phyloP scores from a whole-genome alignment of 2,797 vertebrate species.

The Bovichtus diacanthus region DNA sequence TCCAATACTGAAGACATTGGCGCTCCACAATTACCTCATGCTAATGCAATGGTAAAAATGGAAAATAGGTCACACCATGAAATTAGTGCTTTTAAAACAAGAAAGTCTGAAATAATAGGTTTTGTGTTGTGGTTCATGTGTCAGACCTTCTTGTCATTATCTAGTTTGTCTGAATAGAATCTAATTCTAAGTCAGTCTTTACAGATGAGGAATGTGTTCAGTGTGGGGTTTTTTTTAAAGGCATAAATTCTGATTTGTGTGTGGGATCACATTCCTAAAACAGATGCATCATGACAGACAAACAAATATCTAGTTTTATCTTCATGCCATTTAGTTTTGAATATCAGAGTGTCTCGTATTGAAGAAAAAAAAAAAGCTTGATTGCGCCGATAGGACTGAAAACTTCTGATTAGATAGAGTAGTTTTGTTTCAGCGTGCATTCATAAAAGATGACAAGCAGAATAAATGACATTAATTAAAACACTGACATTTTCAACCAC shows the following conservation, averaged over 20 bases:
- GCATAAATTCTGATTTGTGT: background rate
- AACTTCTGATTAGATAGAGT: conserved; percentile 14
- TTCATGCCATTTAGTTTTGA: conserved; percentile 31
- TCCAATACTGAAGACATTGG: conserved; percentile 51
- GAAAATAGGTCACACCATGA: conserved; percentile 62
- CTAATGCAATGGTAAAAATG: conserved; percentile 48
- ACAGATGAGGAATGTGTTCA: conserved; percentile 5
- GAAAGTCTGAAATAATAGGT: conserved; percentile 37
- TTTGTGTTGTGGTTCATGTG: conserved; percentile 31
- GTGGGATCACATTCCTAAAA: conserved; percentile 19
- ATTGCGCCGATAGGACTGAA: background rate
- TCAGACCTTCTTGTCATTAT: conserved; percentile 15
- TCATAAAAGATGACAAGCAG: conserved; percentile 14
- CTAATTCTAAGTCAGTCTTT: background rate
- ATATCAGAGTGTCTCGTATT: conserved; percentile 25
- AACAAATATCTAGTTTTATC: conserved; percentile 26
- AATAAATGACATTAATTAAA: conserved; percentile 43
- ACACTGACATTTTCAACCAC: conserved; percentile 39
- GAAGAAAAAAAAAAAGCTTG: background rate
- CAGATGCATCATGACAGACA: conserved; percentile 8
- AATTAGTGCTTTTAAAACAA: conserved; percentile 57
- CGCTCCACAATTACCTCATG: conserved; percentile 50
- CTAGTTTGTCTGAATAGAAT: conserved; percentile 12
- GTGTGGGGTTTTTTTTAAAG: conserved; percentile 16
- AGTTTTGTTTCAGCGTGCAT: conserved; percentile 7